These are phyloP conservation scores for Plutomurus gul DNA, from an alignment of 1,140 invertebrate species.

Conservation along the genomic window DNA sequence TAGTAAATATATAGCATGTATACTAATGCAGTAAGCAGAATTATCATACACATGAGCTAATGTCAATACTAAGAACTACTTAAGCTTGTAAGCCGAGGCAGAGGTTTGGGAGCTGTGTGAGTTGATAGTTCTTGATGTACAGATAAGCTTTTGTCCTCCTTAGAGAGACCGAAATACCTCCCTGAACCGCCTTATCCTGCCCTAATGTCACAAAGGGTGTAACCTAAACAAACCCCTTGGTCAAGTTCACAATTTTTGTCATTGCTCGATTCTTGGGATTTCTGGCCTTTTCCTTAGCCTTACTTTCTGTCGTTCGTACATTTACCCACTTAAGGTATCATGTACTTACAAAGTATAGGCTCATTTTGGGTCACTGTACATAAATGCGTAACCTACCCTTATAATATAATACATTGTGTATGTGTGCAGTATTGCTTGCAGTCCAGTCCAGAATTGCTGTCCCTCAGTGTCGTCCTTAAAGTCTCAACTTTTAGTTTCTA, in stretches of 20 bases:
- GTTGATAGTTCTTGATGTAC: constrained; percentile 26
- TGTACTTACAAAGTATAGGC: too few relatives aligned
- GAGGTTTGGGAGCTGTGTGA: constrained; percentile 6
- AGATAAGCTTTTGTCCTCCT: constrained; percentile 33
- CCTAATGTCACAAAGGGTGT: constrained; percentile 55
- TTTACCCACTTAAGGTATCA: not conserved
- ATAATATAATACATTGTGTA: too few relatives aligned
- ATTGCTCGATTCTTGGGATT: constrained; percentile 10
- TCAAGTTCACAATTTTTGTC: constrained; percentile 49
- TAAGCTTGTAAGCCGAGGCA: constrained; percentile 40
- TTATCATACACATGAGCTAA: constrained; percentile 14
- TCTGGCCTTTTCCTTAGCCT: too few relatives aligned
- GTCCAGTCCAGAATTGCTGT: too few relatives aligned
- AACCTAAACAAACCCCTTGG: constrained; percentile 52
- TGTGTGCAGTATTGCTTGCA: too few relatives aligned
- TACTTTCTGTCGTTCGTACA: not conserved
- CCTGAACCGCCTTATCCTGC: constrained; percentile 50
- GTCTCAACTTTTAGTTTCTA: not conserved
- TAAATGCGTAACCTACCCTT: too few relatives aligned
- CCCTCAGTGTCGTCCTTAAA: too few relatives aligned
- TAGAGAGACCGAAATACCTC: constrained; percentile 29
- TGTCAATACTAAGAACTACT: constrained; percentile 33
- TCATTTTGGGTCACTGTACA: too few relatives aligned
- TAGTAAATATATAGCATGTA: too few relatives aligned
- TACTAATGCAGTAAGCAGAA: not conserved